These are phyloP conservation scores for Marmota flaviventris DNA, from an alignment of 2,113 vertebrate genomes.

Conservation along the genomic window DNA sequence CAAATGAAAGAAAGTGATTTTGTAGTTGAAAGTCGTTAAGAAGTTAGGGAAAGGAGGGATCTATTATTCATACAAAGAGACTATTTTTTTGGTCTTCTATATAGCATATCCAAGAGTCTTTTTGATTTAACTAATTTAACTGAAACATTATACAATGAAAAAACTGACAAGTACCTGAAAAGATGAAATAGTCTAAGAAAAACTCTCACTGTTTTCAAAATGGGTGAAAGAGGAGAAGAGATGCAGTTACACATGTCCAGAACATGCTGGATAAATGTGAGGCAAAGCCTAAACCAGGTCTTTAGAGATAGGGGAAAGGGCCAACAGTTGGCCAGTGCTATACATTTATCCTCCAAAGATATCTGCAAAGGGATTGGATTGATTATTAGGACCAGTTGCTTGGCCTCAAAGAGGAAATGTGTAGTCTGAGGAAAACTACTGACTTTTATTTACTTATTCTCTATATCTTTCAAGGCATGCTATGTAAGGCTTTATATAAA, in stretches of 20 bases:
- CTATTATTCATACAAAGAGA: not conserved
- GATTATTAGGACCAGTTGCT: not conserved
- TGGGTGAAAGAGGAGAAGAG: not conserved
- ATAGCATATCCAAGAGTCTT: not conserved
- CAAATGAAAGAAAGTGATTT: not conserved
- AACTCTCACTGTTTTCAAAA: not conserved
- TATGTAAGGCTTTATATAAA: not conserved
- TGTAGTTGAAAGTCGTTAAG: conserved; percentile 33
- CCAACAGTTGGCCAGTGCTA: not conserved
- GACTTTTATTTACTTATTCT: not conserved
- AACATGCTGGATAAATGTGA: not conserved
- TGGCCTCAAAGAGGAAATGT: not conserved
- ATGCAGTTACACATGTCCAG: not conserved
- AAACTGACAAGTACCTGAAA: not conserved
- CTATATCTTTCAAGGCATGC: not conserved
- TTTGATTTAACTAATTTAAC: conserved; percentile 56
- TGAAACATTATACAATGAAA: conserved; percentile 42
- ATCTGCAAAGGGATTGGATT: not conserved
- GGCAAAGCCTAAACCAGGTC: not conserved
- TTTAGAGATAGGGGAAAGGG: fast-evolving
- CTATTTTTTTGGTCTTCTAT: too few relatives aligned
- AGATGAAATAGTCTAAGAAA: not conserved
- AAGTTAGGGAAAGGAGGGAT: not conserved
- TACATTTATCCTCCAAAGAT: not conserved
- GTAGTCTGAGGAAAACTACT: not conserved